Evolutionary conservation across 64 coral and sea anemone genomes (phyloP).

Genomic region (Cladopsammia gracilis): DNA sequence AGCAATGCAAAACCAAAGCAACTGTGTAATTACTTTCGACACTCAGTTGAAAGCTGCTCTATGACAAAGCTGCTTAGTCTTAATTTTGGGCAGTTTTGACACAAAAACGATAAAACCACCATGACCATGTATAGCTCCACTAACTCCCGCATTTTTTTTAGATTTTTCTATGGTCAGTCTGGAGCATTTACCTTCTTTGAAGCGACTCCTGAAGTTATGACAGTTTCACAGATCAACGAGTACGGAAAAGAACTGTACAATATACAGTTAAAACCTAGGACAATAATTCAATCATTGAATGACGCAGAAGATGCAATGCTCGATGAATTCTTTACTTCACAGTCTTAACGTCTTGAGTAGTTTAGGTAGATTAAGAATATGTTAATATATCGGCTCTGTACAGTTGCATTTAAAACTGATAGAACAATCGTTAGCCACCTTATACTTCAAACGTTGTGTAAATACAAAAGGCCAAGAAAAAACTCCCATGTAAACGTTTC

Average conservation of each 20-base stretch:
- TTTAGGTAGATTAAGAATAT: not conserved
- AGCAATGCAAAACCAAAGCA: no score
- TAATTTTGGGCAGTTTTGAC: no score
- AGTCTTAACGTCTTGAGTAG: not conserved
- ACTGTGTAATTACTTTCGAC: no score
- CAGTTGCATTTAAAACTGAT: no score
- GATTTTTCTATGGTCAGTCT: conserved; percentile 30
- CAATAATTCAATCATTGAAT: not conserved
- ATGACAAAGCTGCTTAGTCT: no score
- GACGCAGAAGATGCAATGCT: conserved; percentile 26
- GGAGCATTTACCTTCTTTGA: conserved; percentile 58
- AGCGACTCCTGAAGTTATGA: conserved; percentile 41
- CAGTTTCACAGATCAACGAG: conserved; percentile 32
- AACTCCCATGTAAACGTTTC: no score
- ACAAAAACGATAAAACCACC: no score
- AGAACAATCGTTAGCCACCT: no score
- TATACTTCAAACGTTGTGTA: not conserved
- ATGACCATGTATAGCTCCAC: no score
- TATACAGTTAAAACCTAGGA: conserved; percentile 21
- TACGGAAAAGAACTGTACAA: conserved; percentile 30
- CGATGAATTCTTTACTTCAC: conserved; percentile 41
- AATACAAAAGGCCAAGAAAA: not conserved
- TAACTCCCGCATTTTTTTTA: not conserved
- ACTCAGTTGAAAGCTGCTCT: no score
- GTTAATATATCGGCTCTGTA: not conserved